phyloP scores from a whole-genome alignment of 2,888 invertebrate species.

The Polietes domitor region DNA sequence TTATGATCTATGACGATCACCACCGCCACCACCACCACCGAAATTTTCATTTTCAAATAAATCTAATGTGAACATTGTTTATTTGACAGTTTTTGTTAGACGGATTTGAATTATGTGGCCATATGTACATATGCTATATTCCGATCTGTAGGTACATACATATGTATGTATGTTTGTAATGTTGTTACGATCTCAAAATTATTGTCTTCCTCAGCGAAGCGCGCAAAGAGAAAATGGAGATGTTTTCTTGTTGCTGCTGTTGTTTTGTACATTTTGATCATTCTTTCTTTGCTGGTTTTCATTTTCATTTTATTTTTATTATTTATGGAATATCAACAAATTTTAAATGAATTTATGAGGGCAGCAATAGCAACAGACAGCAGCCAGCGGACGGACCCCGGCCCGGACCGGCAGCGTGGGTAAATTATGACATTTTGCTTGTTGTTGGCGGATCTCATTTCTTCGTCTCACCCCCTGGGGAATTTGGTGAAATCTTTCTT shows the following conservation, averaged over 20 bases:
- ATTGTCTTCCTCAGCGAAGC: conserved; percentile 2
- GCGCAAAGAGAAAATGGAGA: conserved; percentile 4
- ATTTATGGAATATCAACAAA: conserved; percentile 38
- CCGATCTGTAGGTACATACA: not conserved
- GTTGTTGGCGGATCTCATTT: not conserved
- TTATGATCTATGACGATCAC: conserved; percentile 54
- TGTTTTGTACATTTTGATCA: not conserved
- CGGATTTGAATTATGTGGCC: conserved; percentile 23
- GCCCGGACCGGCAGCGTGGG: too few species aligned
- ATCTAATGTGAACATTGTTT: conserved; percentile 59
- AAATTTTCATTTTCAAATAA: conserved; percentile 26
- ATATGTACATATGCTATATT: conserved; percentile 2
- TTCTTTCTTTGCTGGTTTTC: not conserved
- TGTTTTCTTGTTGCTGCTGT: too few species aligned
- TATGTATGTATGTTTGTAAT: not conserved
- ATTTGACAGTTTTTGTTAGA: conserved; percentile 49
- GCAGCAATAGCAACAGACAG: not conserved
- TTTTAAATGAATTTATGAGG: conserved; percentile 38
- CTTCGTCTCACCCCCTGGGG: not conserved
- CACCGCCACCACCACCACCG: conserved; percentile 24
- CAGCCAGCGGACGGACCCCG: not conserved
- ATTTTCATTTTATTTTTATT: conserved; percentile 5
- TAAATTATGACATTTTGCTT: conserved; percentile 29
- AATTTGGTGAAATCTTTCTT: not conserved
- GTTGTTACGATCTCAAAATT: not conserved